These are phyloP conservation scores for Drosophila miranda DNA, from an alignment of 1,140 invertebrate genomes.

Conservation along the genomic window DNA sequence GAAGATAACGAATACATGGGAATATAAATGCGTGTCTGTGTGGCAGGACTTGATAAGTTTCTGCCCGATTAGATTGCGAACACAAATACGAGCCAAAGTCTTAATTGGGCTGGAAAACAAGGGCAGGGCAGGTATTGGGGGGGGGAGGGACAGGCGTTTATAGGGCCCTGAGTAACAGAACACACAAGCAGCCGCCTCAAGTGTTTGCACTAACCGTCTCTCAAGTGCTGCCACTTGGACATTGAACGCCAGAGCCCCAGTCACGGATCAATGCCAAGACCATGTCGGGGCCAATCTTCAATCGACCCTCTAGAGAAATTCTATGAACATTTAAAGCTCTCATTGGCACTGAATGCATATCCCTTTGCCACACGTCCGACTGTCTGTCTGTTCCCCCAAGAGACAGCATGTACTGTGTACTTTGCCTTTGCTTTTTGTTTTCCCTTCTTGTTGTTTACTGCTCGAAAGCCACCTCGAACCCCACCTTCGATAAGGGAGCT, in stretches of 20 bases:
- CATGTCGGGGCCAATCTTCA: no score
- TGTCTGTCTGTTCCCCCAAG: no score
- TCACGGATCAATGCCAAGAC: neutral
- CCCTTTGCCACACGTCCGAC: no score
- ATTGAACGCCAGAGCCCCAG: conserved; percentile 45
- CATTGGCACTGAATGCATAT: no score
- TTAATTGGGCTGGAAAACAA: conserved; percentile 76
- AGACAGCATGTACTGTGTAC: no score
- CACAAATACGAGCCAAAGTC: conserved; percentile 52
- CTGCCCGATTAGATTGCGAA: conserved; percentile 69
- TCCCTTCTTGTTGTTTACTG: no score
- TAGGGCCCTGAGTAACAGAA: conserved; percentile 34
- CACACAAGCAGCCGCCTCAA: conserved; percentile 42
- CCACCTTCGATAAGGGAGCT: neutral
- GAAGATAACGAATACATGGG: conserved; percentile 45
- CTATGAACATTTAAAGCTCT: neutral
- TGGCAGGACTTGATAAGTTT: conserved; percentile 76
- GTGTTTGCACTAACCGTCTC: conserved; percentile 52
- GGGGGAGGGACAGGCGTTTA: no score
- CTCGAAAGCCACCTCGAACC: no score
- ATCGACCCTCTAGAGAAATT: no score
- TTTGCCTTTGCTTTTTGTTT: conserved; percentile 7
- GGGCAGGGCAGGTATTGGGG: conserved; percentile 35
- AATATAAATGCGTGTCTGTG: conserved; percentile 42
- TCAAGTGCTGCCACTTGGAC: conserved; percentile 67